Percentiles rank a stretch among this genome's conserved stretches.
Evolutionary conservation across 2,113 vertebrate species (phyloP).

Genomic region (Datnioides undecimradiatus): DNA sequence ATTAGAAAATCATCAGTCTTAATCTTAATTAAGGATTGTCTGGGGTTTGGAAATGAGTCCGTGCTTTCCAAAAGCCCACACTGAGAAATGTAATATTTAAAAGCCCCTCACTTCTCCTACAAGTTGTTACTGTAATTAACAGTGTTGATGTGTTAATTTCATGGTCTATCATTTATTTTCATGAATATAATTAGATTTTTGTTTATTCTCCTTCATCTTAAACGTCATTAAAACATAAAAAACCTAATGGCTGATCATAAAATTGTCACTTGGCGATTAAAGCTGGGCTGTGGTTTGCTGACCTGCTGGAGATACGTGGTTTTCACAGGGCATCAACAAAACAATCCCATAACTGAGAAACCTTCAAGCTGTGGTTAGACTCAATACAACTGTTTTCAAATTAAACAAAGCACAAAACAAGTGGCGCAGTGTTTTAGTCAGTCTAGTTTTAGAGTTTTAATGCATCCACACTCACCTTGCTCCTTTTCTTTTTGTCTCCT

Average conservation of each 20-base stretch:
- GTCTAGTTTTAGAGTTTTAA: neutral
- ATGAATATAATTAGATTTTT: too few relatives aligned
- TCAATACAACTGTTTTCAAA: neutral
- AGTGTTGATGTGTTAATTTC: neutral
- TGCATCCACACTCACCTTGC: conserved; percentile 90
- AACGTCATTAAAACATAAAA: neutral
- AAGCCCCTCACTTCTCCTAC: neutral
- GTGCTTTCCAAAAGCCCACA: neutral
- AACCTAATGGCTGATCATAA: neutral
- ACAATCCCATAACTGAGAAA: neutral
- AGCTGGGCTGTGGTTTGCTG: too few relatives aligned
- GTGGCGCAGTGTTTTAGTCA: too few relatives aligned
- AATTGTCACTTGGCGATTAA: too few relatives aligned
- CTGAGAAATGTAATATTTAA: neutral
- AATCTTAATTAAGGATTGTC: neutral
- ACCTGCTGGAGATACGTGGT: too few relatives aligned
- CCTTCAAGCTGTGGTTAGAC: too few relatives aligned
- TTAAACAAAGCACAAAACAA: neutral
- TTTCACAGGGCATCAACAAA: neutral
- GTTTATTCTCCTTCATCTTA: neutral
- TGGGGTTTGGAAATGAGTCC: neutral
- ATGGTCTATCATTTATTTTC: too few relatives aligned
- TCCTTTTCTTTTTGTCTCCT: conserved; percentile 93
- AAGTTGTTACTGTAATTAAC: neutral
- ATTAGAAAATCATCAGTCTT: rapidly evolving